phyloP scores from a whole-genome alignment of 1,140 invertebrate species.

The honey bee (Apis mellifera) region DNA sequence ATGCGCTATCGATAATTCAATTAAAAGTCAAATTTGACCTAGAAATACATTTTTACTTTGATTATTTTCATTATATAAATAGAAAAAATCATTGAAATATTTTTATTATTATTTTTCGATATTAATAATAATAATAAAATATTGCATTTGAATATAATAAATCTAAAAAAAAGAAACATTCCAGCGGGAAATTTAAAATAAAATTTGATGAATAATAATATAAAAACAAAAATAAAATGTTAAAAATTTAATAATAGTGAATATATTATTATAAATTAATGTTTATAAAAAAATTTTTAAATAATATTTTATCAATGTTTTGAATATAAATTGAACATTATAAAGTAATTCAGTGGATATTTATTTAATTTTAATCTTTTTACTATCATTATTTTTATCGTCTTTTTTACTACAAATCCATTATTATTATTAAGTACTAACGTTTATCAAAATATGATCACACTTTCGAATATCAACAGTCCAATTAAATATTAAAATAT shows the following conservation, averaged over 20 bases:
- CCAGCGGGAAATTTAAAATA: slow-evolving; percentile 16
- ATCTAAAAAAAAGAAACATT: too few relatives aligned
- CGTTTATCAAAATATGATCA: neutral
- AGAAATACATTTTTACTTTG: neutral
- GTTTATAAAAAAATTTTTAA: neutral
- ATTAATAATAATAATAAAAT: too few relatives aligned
- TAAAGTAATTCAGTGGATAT: too few relatives aligned
- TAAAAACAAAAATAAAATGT: neutral
- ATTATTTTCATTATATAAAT: neutral
- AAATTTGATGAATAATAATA: neutral
- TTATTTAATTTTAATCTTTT: too few relatives aligned
- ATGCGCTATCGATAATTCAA: neutral
- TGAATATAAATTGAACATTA: too few relatives aligned
- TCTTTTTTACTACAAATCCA: too few relatives aligned
- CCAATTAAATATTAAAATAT: neutral
- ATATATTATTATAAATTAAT: neutral
- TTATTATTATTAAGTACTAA: neutral
- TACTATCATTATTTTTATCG: too few relatives aligned
- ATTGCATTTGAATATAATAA: too few relatives aligned
- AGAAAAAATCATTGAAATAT: neutral
- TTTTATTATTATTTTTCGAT: too few relatives aligned
- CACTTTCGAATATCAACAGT: neutral
- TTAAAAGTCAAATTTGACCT: neutral
- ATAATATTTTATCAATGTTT: neutral
- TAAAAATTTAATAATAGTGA: too few relatives aligned